Conservation (phyloP, 2,797 vertebrate genomes). For the Aphelocoma californica region DNA sequence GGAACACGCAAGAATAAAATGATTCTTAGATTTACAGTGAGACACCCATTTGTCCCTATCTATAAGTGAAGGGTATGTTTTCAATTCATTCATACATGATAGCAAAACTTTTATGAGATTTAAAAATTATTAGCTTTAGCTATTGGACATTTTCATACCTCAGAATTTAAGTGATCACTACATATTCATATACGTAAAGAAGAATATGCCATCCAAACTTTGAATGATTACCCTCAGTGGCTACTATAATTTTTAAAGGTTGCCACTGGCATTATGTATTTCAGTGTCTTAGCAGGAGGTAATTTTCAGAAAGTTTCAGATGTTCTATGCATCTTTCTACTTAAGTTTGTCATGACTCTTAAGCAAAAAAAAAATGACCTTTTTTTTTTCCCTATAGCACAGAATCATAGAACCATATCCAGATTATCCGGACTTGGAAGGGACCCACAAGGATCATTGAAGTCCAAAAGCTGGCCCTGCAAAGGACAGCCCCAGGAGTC, state of each 20-base stretch:
- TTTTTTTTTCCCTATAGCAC: accelerated
- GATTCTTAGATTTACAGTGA: background rate
- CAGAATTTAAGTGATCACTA: background rate
- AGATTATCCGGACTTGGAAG: background rate
- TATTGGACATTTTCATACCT: background rate
- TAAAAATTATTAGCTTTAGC: background rate
- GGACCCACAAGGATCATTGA: too few relatives aligned
- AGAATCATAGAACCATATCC: background rate
- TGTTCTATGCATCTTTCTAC: background rate
- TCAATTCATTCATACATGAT: background rate
- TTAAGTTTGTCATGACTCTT: background rate
- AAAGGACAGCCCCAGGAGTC: too few relatives aligned
- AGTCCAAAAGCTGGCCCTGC: too few relatives aligned
- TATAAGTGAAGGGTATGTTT: background rate
- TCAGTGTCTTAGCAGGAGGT: background rate
- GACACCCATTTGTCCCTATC: background rate
- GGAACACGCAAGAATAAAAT: background rate
- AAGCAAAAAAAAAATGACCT: background rate
- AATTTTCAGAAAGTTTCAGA: background rate
- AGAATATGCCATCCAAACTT: background rate
- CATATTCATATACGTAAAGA: background rate
- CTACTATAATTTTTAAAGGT: background rate
- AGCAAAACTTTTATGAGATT: background rate
- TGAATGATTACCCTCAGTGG: background rate
- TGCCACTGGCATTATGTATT: background rate